Conservation (phyloP, 2,113 vertebrate species). For the Xenopus tropicalis region UCB_Xtro_10.0 CM004445.2:101473001-101473500, state of each 20-base stretch:
- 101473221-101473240: conserved; percentile 44
- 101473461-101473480: too few relatives aligned
- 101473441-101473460: too few relatives aligned
- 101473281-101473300: too few relatives aligned
- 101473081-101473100: conserved; percentile 78
- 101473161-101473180: conserved; percentile 74
- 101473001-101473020: conserved; percentile 59
- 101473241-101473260: conserved; percentile 30
- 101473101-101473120: conserved; percentile 64
- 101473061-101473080: conserved; percentile 67
- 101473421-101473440: too few relatives aligned
- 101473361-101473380: too few relatives aligned
- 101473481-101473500: too few relatives aligned
- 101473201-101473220: conserved; percentile 49
- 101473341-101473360: too few relatives aligned
- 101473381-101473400: too few relatives aligned
- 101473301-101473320: too few relatives aligned
- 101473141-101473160: conserved; percentile 73
- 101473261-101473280: conserved; percentile 22
- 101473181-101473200: conserved; percentile 66
- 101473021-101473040: conserved; percentile 66
- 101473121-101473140: conserved; percentile 72
- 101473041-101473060: conserved; percentile 68
- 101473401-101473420: too few relatives aligned
- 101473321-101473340: too few relatives aligned